These are phyloP conservation scores for Psophia crepitans DNA, from an alignment of 2,113 vertebrate species.

Conservation along the genomic window DNA sequence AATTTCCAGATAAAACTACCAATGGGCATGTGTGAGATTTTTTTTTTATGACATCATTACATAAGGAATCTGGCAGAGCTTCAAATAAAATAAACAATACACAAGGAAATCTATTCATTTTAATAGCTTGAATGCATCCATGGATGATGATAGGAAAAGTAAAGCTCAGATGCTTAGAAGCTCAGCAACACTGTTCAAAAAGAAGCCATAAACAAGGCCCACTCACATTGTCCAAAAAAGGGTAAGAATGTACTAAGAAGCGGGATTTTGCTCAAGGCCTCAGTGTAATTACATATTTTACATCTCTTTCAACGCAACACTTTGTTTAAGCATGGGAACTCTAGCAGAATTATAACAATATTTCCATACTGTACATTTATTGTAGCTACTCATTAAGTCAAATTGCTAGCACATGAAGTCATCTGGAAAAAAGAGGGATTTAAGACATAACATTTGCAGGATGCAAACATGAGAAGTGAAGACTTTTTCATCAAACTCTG, in stretches of 20 bases:
- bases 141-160: not conserved
- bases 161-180: not conserved
- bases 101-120: constrained; percentile 12
- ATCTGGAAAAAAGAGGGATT: not conserved
- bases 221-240: not conserved
- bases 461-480: constrained; percentile 37
- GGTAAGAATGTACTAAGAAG: not conserved
- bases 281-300: constrained; percentile 28
- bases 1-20: constrained; percentile 32
- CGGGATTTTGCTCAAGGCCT: constrained; percentile 29
- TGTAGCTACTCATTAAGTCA: constrained; percentile 54
- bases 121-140: not conserved
- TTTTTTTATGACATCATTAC: not conserved
- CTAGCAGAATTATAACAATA: constrained; percentile 39
- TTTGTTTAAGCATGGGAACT: constrained; percentile 27
- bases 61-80: not conserved
- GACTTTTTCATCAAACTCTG: constrained; percentile 9
- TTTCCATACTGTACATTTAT: constrained; percentile 48
- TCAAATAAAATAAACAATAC: constrained; percentile 12
- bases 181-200: not conserved
- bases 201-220: not conserved
- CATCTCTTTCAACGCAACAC: not conserved
- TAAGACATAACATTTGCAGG: constrained; percentile 52
- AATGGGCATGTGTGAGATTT: not conserved
- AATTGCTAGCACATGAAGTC: constrained; percentile 61